Percentiles rank a stretch among this genome's conserved stretches.
phyloP scores from a whole-genome alignment of 2,888 invertebrate species.

The Silvanus unidentatus region DNA sequence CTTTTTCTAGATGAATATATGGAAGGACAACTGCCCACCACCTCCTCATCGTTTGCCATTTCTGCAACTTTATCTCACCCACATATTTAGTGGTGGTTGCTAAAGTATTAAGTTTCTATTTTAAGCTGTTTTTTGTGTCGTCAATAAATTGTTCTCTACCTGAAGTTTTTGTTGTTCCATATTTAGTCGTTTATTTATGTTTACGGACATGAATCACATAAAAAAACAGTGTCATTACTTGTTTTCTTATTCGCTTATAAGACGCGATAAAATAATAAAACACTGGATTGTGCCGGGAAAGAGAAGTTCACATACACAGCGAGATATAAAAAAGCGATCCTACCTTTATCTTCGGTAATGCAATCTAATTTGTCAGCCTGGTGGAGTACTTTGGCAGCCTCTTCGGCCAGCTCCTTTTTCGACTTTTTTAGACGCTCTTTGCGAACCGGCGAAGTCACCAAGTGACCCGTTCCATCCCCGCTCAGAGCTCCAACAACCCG shows the following conservation, averaged over 20 bases:
- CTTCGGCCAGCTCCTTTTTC: slow-evolving; percentile 66
- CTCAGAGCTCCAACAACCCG: slow-evolving; percentile 47
- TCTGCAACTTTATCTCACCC: slow-evolving; percentile 2
- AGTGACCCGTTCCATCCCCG: slow-evolving; percentile 46
- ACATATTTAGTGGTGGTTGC: neutral
- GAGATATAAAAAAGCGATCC: no score
- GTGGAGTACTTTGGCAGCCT: slow-evolving; percentile 68
- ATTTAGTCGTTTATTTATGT: no score
- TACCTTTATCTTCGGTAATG: slow-evolving; percentile 35
- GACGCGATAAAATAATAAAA: no score
- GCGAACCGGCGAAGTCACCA: slow-evolving; percentile 48
- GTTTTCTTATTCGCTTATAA: no score
- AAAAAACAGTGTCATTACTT: no score
- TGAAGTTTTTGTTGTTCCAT: no score
- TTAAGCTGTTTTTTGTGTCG: neutral
- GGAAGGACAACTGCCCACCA: slow-evolving; percentile 14
- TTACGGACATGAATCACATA: no score
- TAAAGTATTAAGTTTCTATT: neutral
- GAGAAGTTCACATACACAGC: no score
- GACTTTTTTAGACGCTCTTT: slow-evolving; percentile 64
- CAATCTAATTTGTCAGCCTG: slow-evolving; percentile 70
- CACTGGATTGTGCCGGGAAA: no score
- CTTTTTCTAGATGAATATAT: slow-evolving; percentile 10
- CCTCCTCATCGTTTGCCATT: slow-evolving; percentile 5
- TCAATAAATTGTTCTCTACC: no score